These are phyloP conservation scores for Camponotus floridanus DNA, from an alignment of 1,140 invertebrate species.

Conservation along the genomic window DNA sequence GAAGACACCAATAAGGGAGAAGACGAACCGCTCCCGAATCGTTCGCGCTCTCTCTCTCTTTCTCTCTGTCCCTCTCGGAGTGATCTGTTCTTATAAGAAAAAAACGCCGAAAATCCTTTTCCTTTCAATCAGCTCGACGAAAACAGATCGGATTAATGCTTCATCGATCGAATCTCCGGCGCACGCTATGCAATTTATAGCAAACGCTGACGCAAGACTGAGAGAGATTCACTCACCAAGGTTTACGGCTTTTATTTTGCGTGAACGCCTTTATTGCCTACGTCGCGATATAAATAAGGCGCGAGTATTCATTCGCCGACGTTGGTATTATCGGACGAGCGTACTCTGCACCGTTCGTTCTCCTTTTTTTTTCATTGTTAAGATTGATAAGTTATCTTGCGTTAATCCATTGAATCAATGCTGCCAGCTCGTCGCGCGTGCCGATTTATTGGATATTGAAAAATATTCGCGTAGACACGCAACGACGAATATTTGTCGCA, in stretches of 20 bases:
- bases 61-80: neutral
- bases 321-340: constrained; percentile 51
- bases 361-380: constrained; percentile 3
- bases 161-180: neutral
- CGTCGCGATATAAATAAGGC: constrained; percentile 54
- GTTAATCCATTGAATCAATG: constrained; percentile 15
- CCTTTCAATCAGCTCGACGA: neutral
- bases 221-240: constrained; percentile 14
- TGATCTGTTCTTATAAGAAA: neutral
- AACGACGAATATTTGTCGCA: neutral
- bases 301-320: constrained; percentile 40
- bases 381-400: constrained; percentile 41
- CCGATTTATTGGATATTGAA: constrained; percentile 25
- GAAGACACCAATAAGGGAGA: constrained; percentile 23
- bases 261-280: constrained; percentile 51
- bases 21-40: neutral
- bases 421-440: neutral
- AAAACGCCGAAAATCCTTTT: neutral
- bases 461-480: neutral
- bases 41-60: neutral
- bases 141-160: constrained; percentile 31
- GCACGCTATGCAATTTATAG: constrained; percentile 32
- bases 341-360: constrained; percentile 2
- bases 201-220: constrained; percentile 46
- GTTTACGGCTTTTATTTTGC: constrained; percentile 55